Conservation (phyloP, 2,113 vertebrate species). For the Dipodomys merriami region DNA sequence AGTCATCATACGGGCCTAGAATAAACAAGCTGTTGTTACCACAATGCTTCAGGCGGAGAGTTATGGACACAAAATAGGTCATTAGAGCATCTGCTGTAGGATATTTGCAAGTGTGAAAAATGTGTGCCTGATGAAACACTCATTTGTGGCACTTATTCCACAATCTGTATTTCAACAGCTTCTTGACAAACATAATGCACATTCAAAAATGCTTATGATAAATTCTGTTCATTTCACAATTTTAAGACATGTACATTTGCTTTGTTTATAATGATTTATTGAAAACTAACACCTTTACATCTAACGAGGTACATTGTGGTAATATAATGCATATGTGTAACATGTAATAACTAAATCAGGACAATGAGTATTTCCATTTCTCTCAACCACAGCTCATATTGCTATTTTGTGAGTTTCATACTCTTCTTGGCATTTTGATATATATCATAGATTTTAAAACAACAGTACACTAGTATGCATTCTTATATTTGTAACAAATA, state of each 20-base stretch:
- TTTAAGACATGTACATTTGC: background rate
- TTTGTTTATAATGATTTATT: background rate
- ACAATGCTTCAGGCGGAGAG: conserved; percentile 1
- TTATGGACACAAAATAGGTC: background rate
- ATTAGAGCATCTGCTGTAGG: background rate
- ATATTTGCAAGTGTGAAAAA: background rate
- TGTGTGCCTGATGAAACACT: background rate
- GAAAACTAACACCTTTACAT: background rate
- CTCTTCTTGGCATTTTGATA: background rate
- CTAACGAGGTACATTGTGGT: background rate
- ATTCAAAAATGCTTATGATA: background rate
- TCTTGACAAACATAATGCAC: background rate
- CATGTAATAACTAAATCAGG: background rate
- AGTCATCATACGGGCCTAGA: background rate
- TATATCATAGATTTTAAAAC: background rate
- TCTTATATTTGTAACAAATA: no score
- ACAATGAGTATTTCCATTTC: background rate
- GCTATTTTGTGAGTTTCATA: background rate
- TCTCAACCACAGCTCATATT: background rate
- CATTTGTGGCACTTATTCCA: background rate
- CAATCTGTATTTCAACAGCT: rapidly evolving
- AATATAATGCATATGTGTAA: background rate
- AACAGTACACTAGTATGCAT: no score
- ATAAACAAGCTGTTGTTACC: background rate
- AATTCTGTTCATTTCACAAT: background rate